Evolutionary conservation across 2,797 vertebrate species (phyloP), one percentile per base, ranked within the genome.

Genomic region (Anguilla obscura): DNA sequence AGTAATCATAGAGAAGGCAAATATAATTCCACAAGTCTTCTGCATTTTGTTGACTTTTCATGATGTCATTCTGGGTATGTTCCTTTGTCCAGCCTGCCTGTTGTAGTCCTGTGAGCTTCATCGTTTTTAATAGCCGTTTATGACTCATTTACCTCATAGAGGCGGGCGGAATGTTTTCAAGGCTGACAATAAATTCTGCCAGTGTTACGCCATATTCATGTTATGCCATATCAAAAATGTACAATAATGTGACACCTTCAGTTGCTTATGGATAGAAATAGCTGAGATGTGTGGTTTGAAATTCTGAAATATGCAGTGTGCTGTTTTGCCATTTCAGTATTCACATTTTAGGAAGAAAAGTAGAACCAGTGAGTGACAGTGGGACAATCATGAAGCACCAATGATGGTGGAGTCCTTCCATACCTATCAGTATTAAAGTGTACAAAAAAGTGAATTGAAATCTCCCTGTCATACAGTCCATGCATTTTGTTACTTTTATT

Each of bases 401-500:
- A 54, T 86, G 21, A 50, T 69, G 56, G 76, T 30, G 58, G 80
- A 10, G 27, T 88, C 82, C 85, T 50, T 56, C 63, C 83, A 45
- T 84, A 79, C 82, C 69, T 33, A 18, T 27, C 88, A 90, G 91
- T 90, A 87, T 91, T 90, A 83, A 48, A 58, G 71, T 88, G 71
- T 60, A 85, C 74, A 50, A 86, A 66, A 48, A 1, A 69, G 48
- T 58, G 14, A 21, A 50, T 30, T 27, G 48, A 56, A 60, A 48
- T 87, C 87, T 89, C 21, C 85, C 30, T 76, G 79, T 87, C 80
- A 85, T 3, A 66, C 85, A 86, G 79, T 69, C 52, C 83, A 69
- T 86, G 60, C 85, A n/a, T 86, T 91, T 88, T 87, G 18, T 50
- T 88, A 87, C 87, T 71, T 84, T 89, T 90, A 90, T 92, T 92